A percentile compares a stretch with the other conserved stretches of the same genome.
These are phyloP conservation scores for Dryadula phaetusa DNA, from an alignment of 2,888 invertebrate species.

Conservation along the genomic window DNA sequence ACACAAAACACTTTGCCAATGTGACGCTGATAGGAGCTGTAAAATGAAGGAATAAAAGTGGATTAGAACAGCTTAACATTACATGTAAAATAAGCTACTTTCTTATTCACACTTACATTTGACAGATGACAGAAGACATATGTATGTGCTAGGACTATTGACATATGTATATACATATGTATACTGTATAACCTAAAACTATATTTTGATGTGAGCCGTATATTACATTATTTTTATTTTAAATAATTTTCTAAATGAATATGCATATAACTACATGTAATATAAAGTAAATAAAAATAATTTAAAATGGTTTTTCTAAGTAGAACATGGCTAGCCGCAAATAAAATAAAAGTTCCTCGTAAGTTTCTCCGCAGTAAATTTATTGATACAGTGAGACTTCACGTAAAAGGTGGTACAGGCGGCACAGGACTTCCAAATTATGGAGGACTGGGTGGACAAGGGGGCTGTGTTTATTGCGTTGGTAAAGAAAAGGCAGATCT, in stretches of 20 bases:
- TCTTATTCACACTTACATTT: neutral
- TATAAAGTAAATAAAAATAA: neutral
- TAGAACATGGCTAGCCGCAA: slow-evolving; percentile 68
- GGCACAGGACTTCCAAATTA: slow-evolving; percentile 88
- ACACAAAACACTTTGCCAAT: too few species aligned
- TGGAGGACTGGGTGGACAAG: slow-evolving; percentile 96
- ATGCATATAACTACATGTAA: neutral
- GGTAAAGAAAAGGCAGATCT: slow-evolving; percentile 86
- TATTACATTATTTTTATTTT: neutral
- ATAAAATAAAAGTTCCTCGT: slow-evolving; percentile 77
- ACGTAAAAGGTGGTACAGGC: slow-evolving; percentile 93
- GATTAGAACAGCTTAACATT: too few species aligned
- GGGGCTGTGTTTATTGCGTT: slow-evolving; percentile 92
- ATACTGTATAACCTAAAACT: slow-evolving; percentile 10
- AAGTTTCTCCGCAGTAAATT: slow-evolving; percentile 85
- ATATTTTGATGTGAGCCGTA: neutral
- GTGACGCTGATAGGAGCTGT: too few species aligned
- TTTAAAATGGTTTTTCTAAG: slow-evolving; percentile 78
- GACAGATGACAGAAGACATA: neutral
- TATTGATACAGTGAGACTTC: slow-evolving; percentile 91
- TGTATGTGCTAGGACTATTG: too few species aligned
- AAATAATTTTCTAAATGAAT: neutral
- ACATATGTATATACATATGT: too few species aligned
- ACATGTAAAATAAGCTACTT: too few species aligned
- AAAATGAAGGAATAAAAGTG: too few species aligned